Conservation (phyloP, 2,888 invertebrate genomes). For the Agonopterix subpropinquella region DNA sequence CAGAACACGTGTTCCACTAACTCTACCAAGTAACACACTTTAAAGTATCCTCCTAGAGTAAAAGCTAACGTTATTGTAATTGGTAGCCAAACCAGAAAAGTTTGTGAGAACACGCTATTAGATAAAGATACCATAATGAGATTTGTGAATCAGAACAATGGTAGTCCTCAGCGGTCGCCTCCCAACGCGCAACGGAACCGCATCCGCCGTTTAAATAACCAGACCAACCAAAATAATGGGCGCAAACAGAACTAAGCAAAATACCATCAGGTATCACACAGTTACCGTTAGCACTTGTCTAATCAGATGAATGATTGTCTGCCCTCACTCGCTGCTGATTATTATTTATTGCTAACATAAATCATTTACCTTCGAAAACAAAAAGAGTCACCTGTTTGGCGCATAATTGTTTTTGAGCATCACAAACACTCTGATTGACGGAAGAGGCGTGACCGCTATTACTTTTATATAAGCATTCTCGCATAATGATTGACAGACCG, state of each 20-base stretch:
- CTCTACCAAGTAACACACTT: slow-evolving; percentile 1
- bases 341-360: slow-evolving; percentile 39
- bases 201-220: slow-evolving; percentile 54
- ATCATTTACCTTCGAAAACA: slow-evolving; percentile 27
- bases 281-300: slow-evolving; percentile 35
- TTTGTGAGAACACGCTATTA: slow-evolving; percentile 13
- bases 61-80: not conserved
- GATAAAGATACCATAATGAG: slow-evolving; percentile 19
- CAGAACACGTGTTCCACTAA: slow-evolving; percentile 9
- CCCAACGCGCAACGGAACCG: slow-evolving; percentile 56
- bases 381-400: slow-evolving; percentile 18
- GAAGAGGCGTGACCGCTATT: slow-evolving; percentile 35
- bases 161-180: slow-evolving; percentile 40
- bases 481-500: slow-evolving; percentile 37
- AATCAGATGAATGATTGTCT: slow-evolving; percentile 35
- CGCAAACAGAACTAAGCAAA: slow-evolving; percentile 46
- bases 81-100: not conserved
- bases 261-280: slow-evolving; percentile 32
- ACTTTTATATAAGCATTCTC: slow-evolving; percentile 31
- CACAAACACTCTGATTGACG: slow-evolving; percentile 26
- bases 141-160: slow-evolving; percentile 30
- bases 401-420: slow-evolving; percentile 30
- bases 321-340: slow-evolving; percentile 27
- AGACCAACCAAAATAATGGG: slow-evolving; percentile 49
- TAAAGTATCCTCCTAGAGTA: no score